Base-by-base conservation (phyloP, 2,888 invertebrate genomes). In the Miltochrista miniata region DNA sequence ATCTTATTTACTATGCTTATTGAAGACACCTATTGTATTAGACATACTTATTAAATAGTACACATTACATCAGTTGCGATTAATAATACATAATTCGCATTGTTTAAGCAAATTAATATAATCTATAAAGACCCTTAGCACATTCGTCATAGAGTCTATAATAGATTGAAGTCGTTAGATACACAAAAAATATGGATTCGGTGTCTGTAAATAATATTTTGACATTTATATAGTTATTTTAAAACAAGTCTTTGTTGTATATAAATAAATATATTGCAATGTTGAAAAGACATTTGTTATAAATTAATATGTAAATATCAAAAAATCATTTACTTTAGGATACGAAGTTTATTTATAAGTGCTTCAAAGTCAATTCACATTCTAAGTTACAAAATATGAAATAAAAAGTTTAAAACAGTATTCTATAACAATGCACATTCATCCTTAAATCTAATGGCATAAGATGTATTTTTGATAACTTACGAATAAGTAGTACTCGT, bases 1-100 rank as follows among this genome's bases (percentile, higher is more conserved):
- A 76, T 85, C 81, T 83, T 75, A 84, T 87, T 89, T 88, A 64
- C 54, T 80, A 87, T 85, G 73, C 89, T 88, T 89, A 90, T 79
- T 76, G 79, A 84, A 87, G 81, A 90, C 85, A 83, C 83, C 84
- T 89, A 89, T 81, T 87, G 87, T 89, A 88, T 86, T 88, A 88
- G 85, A 86, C 85, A 85, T 87, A 82, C 85, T 89, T 89, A 90
- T 70, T 59, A 71, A 75, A 78, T 87, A 87, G 76, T 81, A 88
- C 81, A 85, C 75, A 73, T 80, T n/a, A 87, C 78, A 79, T 79
- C 63, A 74, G 59, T 64, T 52, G 61, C 63, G 52, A 72, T 64
- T 73, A 76, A 74, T 78, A 76, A 56, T 72, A 77, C 72, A 76
- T 76, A 77, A 71, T 71, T 70, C 68, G 61, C 69, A 71, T 68